Percentiles rank a stretch among this genome's conserved stretches.
These are phyloP conservation scores for Leptinotarsa undecemlineata DNA, from an alignment of 1,140 invertebrate species.

Conservation along the genomic window DNA sequence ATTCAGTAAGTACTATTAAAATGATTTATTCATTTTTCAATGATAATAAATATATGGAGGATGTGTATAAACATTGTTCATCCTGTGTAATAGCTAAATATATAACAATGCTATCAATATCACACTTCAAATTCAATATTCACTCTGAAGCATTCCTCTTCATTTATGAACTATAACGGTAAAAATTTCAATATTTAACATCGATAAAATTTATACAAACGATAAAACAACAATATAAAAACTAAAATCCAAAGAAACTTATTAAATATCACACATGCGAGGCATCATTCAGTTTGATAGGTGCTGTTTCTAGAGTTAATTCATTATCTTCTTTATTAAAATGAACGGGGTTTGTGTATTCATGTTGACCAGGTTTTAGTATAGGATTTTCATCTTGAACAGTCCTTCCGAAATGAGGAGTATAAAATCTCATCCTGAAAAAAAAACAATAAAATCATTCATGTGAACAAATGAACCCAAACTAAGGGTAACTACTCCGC, in stretches of 20 bases:
- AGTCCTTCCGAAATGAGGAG: constrained; percentile 50
- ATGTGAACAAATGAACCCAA: background rate
- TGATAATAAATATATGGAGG: background rate
- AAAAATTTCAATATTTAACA: background rate
- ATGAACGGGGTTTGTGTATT: constrained; percentile 55
- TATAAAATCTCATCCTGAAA: constrained; percentile 56
- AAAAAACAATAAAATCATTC: constrained; percentile 9
- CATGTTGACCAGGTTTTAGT: constrained; percentile 54
- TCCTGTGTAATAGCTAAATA: too few species aligned
- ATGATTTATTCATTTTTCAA: background rate
- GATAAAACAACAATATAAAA: background rate
- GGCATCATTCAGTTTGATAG: background rate
- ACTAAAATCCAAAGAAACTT: background rate
- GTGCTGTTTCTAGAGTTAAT: background rate
- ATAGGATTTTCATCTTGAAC: constrained; percentile 39
- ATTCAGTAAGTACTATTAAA: background rate
- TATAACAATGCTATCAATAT: too few species aligned
- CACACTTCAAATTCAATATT: too few species aligned
- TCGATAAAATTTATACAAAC: background rate
- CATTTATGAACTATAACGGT: too few species aligned
- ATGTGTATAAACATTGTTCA: too few species aligned
- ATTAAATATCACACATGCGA: background rate
- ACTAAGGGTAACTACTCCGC: too few species aligned
- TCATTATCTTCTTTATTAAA: constrained; percentile 5
- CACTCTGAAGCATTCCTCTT: too few species aligned